phyloP scores from a whole-genome alignment of 2,797 vertebrate genomes.

The Ficedula albicollis region DNA sequence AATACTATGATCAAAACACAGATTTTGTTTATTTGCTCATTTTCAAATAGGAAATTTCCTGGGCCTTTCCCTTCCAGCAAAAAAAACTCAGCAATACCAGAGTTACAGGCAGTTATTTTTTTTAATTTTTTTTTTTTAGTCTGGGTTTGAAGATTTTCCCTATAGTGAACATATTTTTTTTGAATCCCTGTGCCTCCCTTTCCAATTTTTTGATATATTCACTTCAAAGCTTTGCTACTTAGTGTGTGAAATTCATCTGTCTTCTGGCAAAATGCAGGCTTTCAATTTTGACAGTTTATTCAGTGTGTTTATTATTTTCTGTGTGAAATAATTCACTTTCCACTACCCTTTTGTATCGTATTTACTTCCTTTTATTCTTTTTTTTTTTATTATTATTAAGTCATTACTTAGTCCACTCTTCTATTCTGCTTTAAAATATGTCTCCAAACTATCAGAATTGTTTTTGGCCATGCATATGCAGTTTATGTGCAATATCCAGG shows the following conservation, averaged over 20 bases:
- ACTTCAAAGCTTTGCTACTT: background rate
- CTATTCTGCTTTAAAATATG: background rate
- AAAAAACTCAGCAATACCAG: background rate
- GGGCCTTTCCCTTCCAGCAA: background rate
- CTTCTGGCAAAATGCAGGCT: background rate
- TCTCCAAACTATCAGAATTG: background rate
- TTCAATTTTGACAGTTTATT: background rate
- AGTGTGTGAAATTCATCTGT: background rate
- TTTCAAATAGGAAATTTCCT: background rate
- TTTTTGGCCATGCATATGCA: rapidly evolving
- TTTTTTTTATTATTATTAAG: background rate
- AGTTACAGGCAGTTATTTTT: background rate
- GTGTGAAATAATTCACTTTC: background rate
- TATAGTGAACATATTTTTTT: background rate
- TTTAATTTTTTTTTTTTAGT: background rate
- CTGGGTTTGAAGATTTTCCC: background rate
- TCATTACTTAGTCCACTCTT: background rate
- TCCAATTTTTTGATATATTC: conserved; percentile 1
- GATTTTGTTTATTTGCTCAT: conserved; percentile 4
- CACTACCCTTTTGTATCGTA: background rate
- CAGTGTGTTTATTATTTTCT: background rate
- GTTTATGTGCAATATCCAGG: background rate
- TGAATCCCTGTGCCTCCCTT: background rate
- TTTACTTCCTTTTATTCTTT: background rate
- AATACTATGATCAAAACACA: background rate